Evolutionary conservation across 2,888 invertebrate genomes (phyloP).

Genomic region (Phaonia tiefii): DNA sequence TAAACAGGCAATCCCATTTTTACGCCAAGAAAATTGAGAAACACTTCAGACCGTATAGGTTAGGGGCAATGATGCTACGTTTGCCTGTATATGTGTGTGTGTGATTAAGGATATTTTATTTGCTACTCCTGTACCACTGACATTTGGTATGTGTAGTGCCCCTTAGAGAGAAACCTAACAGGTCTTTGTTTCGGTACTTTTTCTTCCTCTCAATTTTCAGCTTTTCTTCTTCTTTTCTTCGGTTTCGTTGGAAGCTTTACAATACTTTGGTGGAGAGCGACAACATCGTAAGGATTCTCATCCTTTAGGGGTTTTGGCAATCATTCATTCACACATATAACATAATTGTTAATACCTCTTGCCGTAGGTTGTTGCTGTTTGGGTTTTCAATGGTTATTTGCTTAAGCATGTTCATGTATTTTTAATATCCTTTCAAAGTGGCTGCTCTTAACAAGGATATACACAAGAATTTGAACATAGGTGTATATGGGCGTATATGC

Average conservation of each 20-base stretch:
- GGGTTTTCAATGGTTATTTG: background rate
- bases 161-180: conserved; percentile 19
- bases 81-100: background rate
- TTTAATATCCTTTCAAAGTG: conserved; percentile 41
- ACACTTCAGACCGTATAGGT: too few species aligned
- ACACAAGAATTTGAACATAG: too few species aligned
- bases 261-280: background rate
- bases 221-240: background rate
- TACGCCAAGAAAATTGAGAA: too few species aligned
- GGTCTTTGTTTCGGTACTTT: background rate
- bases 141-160: conserved; percentile 23
- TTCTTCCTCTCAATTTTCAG: background rate
- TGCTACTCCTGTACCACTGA: background rate
- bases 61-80: background rate
- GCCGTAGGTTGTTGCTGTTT: background rate
- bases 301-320: background rate
- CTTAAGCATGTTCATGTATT: conserved; percentile 39
- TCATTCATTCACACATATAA: conserved; percentile 5
- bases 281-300: background rate
- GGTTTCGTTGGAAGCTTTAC: conserved; percentile 6
- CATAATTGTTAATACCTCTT: conserved; percentile 26
- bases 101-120: background rate
- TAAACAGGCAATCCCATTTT: background rate
- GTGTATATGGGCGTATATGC: too few species aligned
- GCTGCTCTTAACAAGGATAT: background rate